phyloP scores from a whole-genome alignment of 2,888 invertebrate genomes.

The Patella ulyssiponensis region DNA sequence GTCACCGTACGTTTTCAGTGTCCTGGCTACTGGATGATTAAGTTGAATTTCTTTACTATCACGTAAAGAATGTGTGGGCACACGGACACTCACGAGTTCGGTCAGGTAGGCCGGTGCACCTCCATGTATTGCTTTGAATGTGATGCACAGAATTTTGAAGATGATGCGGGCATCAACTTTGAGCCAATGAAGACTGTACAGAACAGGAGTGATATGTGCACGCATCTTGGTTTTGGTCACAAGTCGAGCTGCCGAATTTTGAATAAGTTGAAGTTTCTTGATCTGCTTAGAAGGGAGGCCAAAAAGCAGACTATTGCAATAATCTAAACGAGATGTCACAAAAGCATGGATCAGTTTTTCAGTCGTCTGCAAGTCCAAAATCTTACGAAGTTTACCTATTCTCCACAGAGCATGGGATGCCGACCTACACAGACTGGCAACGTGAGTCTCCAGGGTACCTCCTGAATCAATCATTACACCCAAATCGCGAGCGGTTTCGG shows the following conservation, averaged over 20 bases:
- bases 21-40: background rate
- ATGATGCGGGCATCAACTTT: background rate
- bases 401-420: too few species aligned
- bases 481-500: background rate
- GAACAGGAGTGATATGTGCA: background rate
- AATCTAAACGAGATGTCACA: background rate
- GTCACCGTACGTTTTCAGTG: constrained; percentile 1
- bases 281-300: background rate
- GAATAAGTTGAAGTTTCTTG: background rate
- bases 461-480: background rate
- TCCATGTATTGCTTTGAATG: background rate
- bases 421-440: background rate
- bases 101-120: too few species aligned
- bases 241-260: background rate
- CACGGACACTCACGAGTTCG: too few species aligned
- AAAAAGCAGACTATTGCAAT: background rate
- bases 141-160: background rate
- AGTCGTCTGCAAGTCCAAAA: background rate
- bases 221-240: background rate
- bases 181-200: constrained; percentile 5
- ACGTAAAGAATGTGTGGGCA: too few species aligned
- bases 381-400: background rate
- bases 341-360: background rate
- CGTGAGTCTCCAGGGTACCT: background rate
- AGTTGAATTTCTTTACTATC: background rate